Base-by-base conservation (phyloP, 2,113 vertebrate species). In the Alectura lathami region DNA sequence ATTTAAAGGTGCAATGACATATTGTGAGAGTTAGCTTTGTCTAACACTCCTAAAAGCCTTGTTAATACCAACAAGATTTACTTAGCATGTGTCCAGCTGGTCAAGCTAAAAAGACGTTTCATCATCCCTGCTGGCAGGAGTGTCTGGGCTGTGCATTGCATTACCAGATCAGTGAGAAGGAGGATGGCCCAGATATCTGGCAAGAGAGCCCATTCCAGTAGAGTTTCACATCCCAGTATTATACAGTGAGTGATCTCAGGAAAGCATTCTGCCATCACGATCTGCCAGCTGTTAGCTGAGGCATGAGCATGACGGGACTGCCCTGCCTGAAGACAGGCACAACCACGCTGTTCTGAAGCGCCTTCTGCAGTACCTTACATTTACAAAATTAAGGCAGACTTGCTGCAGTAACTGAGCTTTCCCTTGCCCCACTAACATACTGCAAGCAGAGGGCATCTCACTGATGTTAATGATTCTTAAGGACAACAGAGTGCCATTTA, bases 1-100 rank as follows among this genome's bases (percentile, higher is more conserved):
- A 90, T 93, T 91, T 93, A 93, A 90, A 91, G 64, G 64, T 81
- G 43, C 74, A 84, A 73, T 66, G 75, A 86, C 85, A 94, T 83
- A 81, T 17, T 89, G 42, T 3, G 57, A 13, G 73, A 77, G 75
- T 59, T 83, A 86, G 82, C 78, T 74, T 82, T 63, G 47, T 73
- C 67, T 86, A 88, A 93, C 89, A 57, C 34, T 68, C 68, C 54
- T 87, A 70, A 95, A 85, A 86, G 59, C 75, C 47, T 54, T 70
- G 51, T 54, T 97, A 89, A 93, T 89, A 48, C 32, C 16, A 32
- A 64, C 51, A 67, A 67, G 85, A 92, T 94, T 87, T 86, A 86
- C 79, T 83, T 56, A 86, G 64, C 70, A 34, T 2, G 1, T 57
- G 76, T 88, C 76, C 83, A 63, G 79, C 60, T 88, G 89, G 89